Evolutionary conservation across 2,888 invertebrate genomes (phyloP), one percentile per base, ranked within the genome.

Genomic region (Dexiosoma caninum): DNA sequence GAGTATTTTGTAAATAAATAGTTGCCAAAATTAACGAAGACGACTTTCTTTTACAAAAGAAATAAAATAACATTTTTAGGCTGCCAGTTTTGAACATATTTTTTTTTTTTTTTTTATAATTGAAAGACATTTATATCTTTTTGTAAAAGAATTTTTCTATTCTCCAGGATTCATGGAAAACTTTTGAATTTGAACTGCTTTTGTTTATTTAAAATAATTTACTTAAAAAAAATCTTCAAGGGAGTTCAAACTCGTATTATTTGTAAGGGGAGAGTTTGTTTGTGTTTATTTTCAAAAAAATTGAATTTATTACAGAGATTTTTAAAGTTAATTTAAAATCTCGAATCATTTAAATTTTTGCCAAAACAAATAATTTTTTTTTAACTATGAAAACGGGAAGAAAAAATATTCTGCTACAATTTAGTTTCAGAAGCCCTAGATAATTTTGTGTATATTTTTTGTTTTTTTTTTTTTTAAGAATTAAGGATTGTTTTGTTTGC

Each of bases 401-500:
- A 37, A 21, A 55, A 53, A 44, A 27, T 53, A 32, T 35, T 55
- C 27, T 59, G 51, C 35, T 46, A 37, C 53, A 40, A 46, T 53
- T 70, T 21, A 23, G 12, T 57, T 78, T 74, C 77, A 75, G 70
- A 82, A 80, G 76, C 81, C 19, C 69, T 74, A 44, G 53, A 66
- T 62, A 70, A 74, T 70, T 49, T 42, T 51, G 37, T 60, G 21
- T 35, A 49, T 14, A 6, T 64, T 46, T 42, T 9, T n/a, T 21
- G 37, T n/a, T 51, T 62, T 62, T 51, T 62, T 62, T n/a, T 10
- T 19, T 71, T 72, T 64, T n/a, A 62, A 71, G 21, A 76, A 76
- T 60, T 70, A 51, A 66, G 49, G 67, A 79, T 70, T 86, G 70
- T 79, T 77, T 78, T 84, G 84, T 32, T 85, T 85, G 19, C 83